Base-by-base conservation (phyloP, 1,140 invertebrate species). In the Hypsibius dujardini region DNA sequence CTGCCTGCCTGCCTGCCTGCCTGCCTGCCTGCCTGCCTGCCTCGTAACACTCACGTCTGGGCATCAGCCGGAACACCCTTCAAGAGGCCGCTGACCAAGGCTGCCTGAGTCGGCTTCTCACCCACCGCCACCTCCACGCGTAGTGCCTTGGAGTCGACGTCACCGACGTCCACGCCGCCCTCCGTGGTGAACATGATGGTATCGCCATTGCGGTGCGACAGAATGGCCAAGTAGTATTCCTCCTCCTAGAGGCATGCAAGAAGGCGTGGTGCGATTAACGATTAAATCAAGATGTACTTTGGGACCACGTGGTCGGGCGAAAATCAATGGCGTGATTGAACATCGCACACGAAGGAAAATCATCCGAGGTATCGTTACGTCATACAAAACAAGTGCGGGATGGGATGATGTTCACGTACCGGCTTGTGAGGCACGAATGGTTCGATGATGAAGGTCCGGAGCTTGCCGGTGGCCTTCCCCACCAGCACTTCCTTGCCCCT, bases 221-320 rank as follows among this genome's bases (percentile, higher is more conserved):
- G 94, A 78, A 99, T 96, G 81, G 95, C 98, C 1, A 98, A 86
- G 79, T 99, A 99, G 75, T 88, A 88, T 82, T 99, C 96, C 78
- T 98, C 94, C 74, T 86, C 85, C 86, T 93, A 78, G n/a, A 79
- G 80, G 76, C 70, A 70, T n/a, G n/a, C n/a, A n/a, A n/a, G n/a
- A n/a, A n/a, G n/a, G n/a, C n/a, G n/a, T n/a, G n/a, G n/a, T n/a
- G n/a, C n/a, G n/a, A n/a, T n/a, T n/a, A n/a, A n/a, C n/a, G n/a
- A n/a, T n/a, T n/a, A n/a, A n/a, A n/a, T n/a, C n/a, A n/a, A n/a
- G n/a, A n/a, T n/a, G n/a, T n/a, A n/a, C n/a, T n/a, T n/a, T n/a
- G n/a, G n/a, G n/a, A n/a, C n/a, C n/a, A n/a, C n/a, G n/a, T n/a
- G n/a, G n/a, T n/a, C n/a, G n/a, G n/a, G n/a, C n/a, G n/a, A n/a